phyloP scores from a whole-genome alignment of 1,140 invertebrate species.

The Tenebrio molitor region DNA sequence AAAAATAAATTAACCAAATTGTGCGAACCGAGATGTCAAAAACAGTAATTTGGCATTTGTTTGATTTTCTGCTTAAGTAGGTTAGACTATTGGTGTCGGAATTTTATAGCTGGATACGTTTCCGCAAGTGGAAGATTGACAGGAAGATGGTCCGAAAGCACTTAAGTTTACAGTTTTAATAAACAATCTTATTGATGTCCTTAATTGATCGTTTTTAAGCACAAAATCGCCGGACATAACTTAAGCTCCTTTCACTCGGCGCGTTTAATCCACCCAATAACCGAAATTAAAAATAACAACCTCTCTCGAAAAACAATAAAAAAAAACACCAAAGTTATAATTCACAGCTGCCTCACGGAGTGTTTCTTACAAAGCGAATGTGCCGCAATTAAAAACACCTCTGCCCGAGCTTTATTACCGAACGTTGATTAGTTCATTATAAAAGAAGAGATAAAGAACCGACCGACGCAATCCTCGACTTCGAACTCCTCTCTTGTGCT shows the following conservation, averaged over 20 bases:
- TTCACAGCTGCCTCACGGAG: constrained; percentile 12
- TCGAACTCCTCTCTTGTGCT: too few relatives aligned
- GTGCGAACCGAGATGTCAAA: too few relatives aligned
- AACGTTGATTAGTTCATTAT: constrained; percentile 30
- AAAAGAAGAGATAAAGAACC: constrained; percentile 4
- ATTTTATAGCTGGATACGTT: too few relatives aligned
- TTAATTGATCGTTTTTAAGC: constrained; percentile 2
- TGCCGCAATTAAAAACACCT: constrained; percentile 38
- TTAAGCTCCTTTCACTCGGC: constrained; percentile 14
- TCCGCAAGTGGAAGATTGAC: too few relatives aligned
- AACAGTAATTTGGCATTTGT: too few relatives aligned
- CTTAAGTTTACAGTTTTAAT: too few relatives aligned
- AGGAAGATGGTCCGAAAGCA: too few relatives aligned
- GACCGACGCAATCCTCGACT: not conserved
- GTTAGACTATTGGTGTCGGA: too few relatives aligned
- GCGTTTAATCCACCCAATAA: constrained; percentile 23
- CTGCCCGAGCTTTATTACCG: constrained; percentile 9
- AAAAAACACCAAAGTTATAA: constrained; percentile 18
- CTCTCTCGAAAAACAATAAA: not conserved
- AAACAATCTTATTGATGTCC: constrained; percentile 23
- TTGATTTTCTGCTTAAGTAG: too few relatives aligned
- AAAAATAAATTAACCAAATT: too few relatives aligned
- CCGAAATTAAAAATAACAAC: constrained; percentile 30
- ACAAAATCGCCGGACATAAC: constrained; percentile 10
- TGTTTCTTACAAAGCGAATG: constrained; percentile 27